Evolutionary conservation across 1,140 invertebrate genomes (phyloP).

Genomic region (Agrilus planipennis): DNA sequence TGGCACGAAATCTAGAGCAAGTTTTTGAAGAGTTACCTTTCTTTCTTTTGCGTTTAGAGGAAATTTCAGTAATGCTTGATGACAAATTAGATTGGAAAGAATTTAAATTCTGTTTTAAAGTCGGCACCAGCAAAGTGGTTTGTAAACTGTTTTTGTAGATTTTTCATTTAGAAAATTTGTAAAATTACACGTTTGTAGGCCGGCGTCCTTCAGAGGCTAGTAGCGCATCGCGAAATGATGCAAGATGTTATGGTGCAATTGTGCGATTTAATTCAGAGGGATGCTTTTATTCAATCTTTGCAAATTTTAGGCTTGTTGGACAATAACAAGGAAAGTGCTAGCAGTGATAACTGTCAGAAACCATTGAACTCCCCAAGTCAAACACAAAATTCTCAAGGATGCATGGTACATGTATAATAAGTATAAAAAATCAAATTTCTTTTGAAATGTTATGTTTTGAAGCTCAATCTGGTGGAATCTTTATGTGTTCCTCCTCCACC

Average conservation of each 20-base stretch:
- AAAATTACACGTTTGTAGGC: slow-evolving; percentile 26
- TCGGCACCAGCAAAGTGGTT: slow-evolving; percentile 56
- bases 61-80: slow-evolving; percentile 45
- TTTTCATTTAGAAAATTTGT: not conserved
- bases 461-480: slow-evolving; percentile 49
- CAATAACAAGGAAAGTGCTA: slow-evolving; percentile 5
- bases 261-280: slow-evolving; percentile 44
- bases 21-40: slow-evolving; percentile 50
- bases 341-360: slow-evolving; percentile 12
- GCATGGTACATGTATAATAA: slow-evolving; percentile 13
- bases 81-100: slow-evolving; percentile 54
- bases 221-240: slow-evolving; percentile 37
- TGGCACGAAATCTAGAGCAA: slow-evolving; percentile 48
- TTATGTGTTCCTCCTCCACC: slow-evolving; percentile 48
- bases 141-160: not conserved
- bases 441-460: slow-evolving; percentile 21
- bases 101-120: slow-evolving; percentile 58
- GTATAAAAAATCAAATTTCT: not conserved
- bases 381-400: slow-evolving; percentile 12
- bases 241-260: slow-evolving; percentile 34
- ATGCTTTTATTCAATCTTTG: slow-evolving; percentile 40
- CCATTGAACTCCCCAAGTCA: too few relatives aligned
- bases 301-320: slow-evolving; percentile 39
- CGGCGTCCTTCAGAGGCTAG: slow-evolving; percentile 32
- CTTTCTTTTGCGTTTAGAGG: slow-evolving; percentile 48